Evolutionary conservation across 2,797 vertebrate genomes (phyloP).

Genomic region (Buceros bicornis): DNA sequence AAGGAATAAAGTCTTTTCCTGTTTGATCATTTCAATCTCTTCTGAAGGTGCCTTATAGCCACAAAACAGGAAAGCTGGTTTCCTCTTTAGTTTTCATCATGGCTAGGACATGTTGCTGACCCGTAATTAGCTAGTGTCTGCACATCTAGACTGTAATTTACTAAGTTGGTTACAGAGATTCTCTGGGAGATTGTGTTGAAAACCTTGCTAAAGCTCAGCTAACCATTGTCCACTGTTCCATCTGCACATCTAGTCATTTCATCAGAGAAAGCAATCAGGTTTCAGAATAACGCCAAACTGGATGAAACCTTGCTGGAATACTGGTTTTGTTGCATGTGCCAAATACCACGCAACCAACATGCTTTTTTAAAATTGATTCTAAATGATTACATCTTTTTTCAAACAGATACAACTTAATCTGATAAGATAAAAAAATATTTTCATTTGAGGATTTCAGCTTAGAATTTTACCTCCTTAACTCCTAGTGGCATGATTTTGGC

Average conservation of each 20-base stretch:
- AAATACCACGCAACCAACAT: not conserved
- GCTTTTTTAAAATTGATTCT: not conserved
- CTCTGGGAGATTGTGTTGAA: not conserved
- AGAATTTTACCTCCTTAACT: not conserved
- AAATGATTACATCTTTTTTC: not conserved
- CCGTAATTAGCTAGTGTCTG: not conserved
- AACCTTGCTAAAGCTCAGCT: not conserved
- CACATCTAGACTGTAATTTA: not conserved
- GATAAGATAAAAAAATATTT: not conserved
- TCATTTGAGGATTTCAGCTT: not conserved
- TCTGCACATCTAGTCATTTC: not conserved
- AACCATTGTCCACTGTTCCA: not conserved
- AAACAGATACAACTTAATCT: not conserved
- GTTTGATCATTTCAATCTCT: not conserved
- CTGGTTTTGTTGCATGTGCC: not conserved
- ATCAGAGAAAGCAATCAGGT: not conserved
- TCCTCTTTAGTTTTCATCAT: not conserved
- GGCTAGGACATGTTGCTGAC: not conserved
- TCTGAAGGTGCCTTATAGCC: not conserved
- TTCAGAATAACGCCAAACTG: not conserved
- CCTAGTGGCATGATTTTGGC: not conserved
- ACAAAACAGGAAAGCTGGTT: not conserved
- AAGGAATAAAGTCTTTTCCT: not conserved
- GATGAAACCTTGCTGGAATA: not conserved
- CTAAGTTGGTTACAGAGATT: not conserved